Evolutionary conservation across 2,113 vertebrate species (phyloP), one percentile per base, ranked within the genome.

Genomic region (Pygoscelis adeliae): DNA sequence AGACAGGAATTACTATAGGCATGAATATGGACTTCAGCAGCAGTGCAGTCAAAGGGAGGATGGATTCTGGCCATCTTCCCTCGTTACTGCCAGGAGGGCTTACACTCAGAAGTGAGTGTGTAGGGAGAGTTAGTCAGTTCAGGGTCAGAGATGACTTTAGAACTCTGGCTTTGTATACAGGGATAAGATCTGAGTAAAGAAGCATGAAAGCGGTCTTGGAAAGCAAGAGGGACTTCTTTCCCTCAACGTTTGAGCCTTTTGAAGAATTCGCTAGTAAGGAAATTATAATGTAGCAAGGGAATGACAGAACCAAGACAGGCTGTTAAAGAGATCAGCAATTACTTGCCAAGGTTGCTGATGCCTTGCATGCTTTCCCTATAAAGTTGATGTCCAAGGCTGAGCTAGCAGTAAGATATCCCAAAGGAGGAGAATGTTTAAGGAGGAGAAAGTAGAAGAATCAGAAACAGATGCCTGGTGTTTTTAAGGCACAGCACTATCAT

Each of bases 371-470:
- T 89, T 94, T 92, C 74, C 73, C 53, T 82, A 4, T 86, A 46
- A 92, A 85, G 50, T 5, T 92, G 58, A 77, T 84, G 72, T 84
- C 83, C 61, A 83, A 87, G 93, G 71, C 58, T 89, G 80, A 96
- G 62, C 40, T 87, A 89, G 63, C 76, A 89, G 30, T 61, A 79
- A 81, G 59, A 46, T 90, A 70, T n/a, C 59, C 59, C 62, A 71
- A 62, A 82, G 58, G 77, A 78, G 52, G 26, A 47, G 22, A 27
- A 46, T 83, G 36, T 30, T 91, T 82, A 78, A 91, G 73, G n/a
- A 81, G 20, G 47, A 79, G 36, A 67, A 79, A 82, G 56, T 19
- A 81, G 49, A 90, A 58, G 46, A 91, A 55, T 69, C 67, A 55
- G 40, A 76, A 94, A 44, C 6, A 59, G 38, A n/a, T 58, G 53